These are phyloP conservation scores for Saimiri boliviensis DNA, from an alignment of 2,113 vertebrate genomes.

Conservation along the genomic window DNA sequence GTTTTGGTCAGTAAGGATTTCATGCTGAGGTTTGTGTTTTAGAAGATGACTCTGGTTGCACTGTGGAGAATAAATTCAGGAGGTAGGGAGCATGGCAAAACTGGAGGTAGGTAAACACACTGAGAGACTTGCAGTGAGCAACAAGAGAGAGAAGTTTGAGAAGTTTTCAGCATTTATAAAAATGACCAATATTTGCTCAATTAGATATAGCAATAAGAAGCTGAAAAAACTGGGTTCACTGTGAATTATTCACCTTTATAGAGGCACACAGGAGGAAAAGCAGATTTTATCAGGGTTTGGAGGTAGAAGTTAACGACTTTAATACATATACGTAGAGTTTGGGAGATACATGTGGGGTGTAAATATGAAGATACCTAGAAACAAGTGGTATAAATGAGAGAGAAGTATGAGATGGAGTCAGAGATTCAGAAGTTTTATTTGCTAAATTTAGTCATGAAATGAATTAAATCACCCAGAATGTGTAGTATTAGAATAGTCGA, in stretches of 20 bases:
- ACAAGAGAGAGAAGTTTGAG: not conserved
- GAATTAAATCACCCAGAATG: not conserved
- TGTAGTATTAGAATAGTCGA: not conserved
- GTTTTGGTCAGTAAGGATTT: not conserved
- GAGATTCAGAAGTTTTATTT: conserved; percentile 3
- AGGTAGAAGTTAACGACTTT: not conserved
- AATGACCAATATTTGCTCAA: not conserved
- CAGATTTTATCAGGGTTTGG: not conserved
- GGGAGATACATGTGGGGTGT: not conserved
- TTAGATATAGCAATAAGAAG: conserved; percentile 27
- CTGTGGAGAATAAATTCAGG: conserved; percentile 4
- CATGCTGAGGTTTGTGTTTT: not conserved
- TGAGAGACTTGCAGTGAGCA: not conserved
- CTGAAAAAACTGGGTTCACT: conserved; percentile 4
- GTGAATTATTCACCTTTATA: not conserved
- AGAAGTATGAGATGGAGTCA: not conserved
- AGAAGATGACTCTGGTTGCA: not conserved
- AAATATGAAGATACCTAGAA: not conserved
- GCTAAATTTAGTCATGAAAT: not conserved
- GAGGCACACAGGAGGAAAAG: not conserved
- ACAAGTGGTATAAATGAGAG: not conserved
- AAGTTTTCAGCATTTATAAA: conserved; percentile 26
- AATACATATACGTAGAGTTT: not conserved
- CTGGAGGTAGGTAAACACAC: not conserved
- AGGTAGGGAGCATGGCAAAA: not conserved